These are phyloP conservation scores for Cynopterus brachyotis DNA, from an alignment of 2,113 vertebrate genomes.

Conservation along the genomic window DNA sequence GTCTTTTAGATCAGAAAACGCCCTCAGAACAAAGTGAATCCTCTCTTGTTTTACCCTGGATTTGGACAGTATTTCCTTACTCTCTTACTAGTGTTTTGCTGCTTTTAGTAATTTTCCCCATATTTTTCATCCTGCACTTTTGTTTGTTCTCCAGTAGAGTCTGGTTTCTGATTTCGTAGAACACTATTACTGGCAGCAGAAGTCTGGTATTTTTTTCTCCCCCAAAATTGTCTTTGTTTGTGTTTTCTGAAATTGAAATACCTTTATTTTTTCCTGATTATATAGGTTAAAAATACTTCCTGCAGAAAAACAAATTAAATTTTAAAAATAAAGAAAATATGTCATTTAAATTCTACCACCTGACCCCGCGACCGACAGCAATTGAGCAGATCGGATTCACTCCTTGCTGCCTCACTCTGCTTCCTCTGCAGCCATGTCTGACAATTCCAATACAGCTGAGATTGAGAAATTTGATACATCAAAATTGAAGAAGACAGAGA, in stretches of 20 bases:
- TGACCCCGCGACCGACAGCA: too few relatives aligned
- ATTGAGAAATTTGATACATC: too few relatives aligned
- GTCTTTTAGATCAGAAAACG: background rate
- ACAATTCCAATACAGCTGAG: too few relatives aligned
- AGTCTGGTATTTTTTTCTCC: background rate
- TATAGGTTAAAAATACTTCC: background rate
- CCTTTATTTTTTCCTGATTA: background rate
- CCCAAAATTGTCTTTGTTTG: background rate
- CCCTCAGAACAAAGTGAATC: background rate
- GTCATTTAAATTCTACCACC: background rate
- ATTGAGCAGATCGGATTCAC: too few relatives aligned
- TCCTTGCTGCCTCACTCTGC: too few relatives aligned
- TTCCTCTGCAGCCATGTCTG: too few relatives aligned
- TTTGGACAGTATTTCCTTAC: background rate
- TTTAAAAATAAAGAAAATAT: background rate
- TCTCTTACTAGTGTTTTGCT: background rate
- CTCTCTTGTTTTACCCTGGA: background rate
- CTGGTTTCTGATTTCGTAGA: background rate
- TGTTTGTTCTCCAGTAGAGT: background rate
- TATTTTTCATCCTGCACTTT: background rate
- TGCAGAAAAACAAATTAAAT: background rate
- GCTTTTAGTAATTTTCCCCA: background rate
- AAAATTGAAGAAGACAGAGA: too few relatives aligned
- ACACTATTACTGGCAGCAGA: background rate
- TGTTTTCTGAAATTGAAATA: background rate